Evolutionary conservation across 2,888 invertebrate species (phyloP).

Genomic region (Leptinotarsa tumamoca): DNA sequence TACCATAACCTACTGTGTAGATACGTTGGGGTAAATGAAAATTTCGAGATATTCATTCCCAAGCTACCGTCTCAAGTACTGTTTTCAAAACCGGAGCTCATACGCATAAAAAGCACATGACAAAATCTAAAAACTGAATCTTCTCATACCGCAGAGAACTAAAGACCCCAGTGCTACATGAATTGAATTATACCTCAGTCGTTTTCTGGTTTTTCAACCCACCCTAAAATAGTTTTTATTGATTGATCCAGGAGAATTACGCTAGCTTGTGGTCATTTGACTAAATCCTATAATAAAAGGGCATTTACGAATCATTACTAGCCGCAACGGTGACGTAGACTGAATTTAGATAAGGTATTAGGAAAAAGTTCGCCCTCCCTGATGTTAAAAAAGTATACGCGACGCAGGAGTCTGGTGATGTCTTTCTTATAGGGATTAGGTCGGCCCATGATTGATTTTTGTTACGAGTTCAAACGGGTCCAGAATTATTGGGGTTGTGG

Average conservation of each 20-base stretch:
- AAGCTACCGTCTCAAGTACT: too few relatives aligned
- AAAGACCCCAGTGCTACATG: not conserved
- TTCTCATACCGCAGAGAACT: not conserved
- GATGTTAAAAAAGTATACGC: constrained; percentile 31
- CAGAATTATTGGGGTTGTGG: not conserved
- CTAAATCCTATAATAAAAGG: constrained; percentile 47
- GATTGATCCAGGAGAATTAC: constrained; percentile 26
- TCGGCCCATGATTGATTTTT: constrained; percentile 17
- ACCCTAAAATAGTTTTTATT: constrained; percentile 29
- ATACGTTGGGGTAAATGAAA: too few relatives aligned
- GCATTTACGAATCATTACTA: constrained; percentile 47
- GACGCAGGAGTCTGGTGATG: constrained; percentile 13
- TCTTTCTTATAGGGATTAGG: constrained; percentile 16
- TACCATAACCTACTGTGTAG: too few relatives aligned
- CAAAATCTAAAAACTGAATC: too few relatives aligned
- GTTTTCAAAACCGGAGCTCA: too few relatives aligned
- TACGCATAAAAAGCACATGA: too few relatives aligned
- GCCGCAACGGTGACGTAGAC: constrained; percentile 41
- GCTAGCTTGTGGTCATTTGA: constrained; percentile 43
- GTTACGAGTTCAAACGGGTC: constrained; percentile 1
- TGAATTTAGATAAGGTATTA: constrained; percentile 49
- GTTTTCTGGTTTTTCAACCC: not conserved
- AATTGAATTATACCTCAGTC: too few relatives aligned
- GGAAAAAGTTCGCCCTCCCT: constrained; percentile 42
- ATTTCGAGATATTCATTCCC: too few relatives aligned